These are phyloP conservation scores for Anarrhichthys ocellatus DNA, from an alignment of 2,113 vertebrate species.

Conservation along the genomic window DNA sequence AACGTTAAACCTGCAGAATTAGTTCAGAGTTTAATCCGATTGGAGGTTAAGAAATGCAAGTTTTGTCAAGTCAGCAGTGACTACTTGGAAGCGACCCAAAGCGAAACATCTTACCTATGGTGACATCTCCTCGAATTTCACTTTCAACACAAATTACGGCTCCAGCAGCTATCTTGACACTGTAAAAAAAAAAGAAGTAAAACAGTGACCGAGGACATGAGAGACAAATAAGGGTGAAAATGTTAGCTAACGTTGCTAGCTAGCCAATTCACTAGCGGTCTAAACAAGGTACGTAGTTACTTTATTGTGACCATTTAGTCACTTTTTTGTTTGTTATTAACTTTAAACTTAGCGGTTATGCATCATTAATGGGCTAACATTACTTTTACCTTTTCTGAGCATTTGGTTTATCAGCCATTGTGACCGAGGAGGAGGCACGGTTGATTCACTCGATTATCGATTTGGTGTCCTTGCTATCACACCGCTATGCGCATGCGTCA, in stretches of 20 bases:
- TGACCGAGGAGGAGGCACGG: slow-evolving; percentile 17
- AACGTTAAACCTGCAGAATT: not conserved
- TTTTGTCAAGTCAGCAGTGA: not conserved
- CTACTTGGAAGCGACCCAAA: not conserved
- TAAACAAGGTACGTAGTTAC: not conserved
- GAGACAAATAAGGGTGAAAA: not conserved
- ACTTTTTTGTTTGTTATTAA: not conserved
- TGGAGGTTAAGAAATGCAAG: not conserved
- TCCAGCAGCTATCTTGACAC: slow-evolving; percentile 95
- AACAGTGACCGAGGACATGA: not conserved
- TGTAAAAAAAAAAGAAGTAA: slow-evolving; percentile 57
- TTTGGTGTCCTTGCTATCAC: slow-evolving; percentile 42
- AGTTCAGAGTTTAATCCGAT: not conserved
- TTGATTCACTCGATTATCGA: slow-evolving; percentile 59
- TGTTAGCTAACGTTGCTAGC: slow-evolving; percentile 52
- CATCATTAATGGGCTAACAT: rapidly evolving
- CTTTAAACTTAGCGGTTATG: rapidly evolving
- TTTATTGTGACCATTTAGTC: not conserved
- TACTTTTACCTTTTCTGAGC: slow-evolving; percentile 71
- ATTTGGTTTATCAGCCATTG: slow-evolving; percentile 78
- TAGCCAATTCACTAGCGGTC: not conserved
- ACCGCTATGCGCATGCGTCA: slow-evolving; percentile 34
- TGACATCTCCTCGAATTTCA: slow-evolving; percentile 96
- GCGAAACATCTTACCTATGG: slow-evolving; percentile 88
- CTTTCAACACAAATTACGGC: slow-evolving; percentile 98